These are phyloP conservation scores for Cephus runcator DNA, from an alignment of 2,888 invertebrate genomes.

Conservation along the genomic window DNA sequence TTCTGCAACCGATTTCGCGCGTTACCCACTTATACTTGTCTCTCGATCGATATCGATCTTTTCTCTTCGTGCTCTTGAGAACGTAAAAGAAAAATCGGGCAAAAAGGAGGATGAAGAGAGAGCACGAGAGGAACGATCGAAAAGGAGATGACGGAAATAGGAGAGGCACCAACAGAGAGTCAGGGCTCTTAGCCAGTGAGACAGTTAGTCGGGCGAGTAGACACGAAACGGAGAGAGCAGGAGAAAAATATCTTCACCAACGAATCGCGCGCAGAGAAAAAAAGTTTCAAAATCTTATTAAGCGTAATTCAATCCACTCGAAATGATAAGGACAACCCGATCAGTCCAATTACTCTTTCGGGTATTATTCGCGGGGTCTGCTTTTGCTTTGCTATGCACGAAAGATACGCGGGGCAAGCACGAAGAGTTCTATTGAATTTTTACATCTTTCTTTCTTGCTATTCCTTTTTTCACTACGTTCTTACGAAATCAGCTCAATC, in stretches of 20 bases:
- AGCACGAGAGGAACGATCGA: background rate
- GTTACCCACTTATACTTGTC: background rate
- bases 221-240: background rate
- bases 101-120: background rate
- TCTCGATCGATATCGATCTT: background rate
- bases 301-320: background rate
- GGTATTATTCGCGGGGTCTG: background rate
- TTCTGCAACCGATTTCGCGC: background rate
- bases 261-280: too few species aligned
- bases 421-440: background rate
- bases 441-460: constrained; percentile 18
- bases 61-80: background rate
- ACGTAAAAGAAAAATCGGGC: background rate
- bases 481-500: constrained; percentile 1
- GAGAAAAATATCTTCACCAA: background rate
- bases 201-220: background rate
- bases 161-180: background rate
- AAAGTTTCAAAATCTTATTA: background rate
- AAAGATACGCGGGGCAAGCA: background rate
- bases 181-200: background rate
- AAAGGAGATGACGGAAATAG: background rate
- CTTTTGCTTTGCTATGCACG: background rate
- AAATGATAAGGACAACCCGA: background rate
- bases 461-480: constrained; percentile 8
- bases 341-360: background rate